phyloP scores from a whole-genome alignment of 2,888 invertebrate species.

The Mimachlamys varia region DNA sequence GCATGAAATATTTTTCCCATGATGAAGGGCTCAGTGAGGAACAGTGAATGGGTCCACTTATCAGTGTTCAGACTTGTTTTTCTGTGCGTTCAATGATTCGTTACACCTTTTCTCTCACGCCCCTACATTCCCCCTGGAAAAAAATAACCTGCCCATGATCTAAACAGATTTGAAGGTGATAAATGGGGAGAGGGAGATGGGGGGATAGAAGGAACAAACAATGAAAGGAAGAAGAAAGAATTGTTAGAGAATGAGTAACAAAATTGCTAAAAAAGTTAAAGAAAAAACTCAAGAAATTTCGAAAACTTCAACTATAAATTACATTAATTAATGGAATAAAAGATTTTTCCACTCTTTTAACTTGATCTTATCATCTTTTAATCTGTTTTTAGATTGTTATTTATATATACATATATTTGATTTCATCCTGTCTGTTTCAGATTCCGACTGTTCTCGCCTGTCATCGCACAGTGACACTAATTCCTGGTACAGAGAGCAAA shows the following conservation, averaged over 20 bases:
- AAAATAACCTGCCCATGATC: too few relatives aligned
- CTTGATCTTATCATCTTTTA: neutral
- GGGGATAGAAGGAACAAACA: too few relatives aligned
- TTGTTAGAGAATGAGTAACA: too few relatives aligned
- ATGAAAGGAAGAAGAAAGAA: too few relatives aligned
- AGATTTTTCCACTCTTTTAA: neutral
- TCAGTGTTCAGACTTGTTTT: neutral
- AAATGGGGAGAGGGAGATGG: too few relatives aligned
- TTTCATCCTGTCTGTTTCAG: neutral
- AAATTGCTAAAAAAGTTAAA: too few relatives aligned
- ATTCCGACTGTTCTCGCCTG: neutral
- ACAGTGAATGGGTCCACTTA: neutral
- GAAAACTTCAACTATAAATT: too few relatives aligned
- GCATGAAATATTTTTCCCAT: neutral
- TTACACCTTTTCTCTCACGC: neutral
- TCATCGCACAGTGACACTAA: constrained; percentile 7
- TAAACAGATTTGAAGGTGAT: too few relatives aligned
- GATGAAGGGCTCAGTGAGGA: neutral
- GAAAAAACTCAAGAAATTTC: too few relatives aligned
- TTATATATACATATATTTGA: too few relatives aligned
- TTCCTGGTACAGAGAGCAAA: neutral
- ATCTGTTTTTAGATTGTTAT: neutral
- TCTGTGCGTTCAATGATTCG: neutral
- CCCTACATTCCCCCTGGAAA: neutral
- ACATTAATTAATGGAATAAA: too few relatives aligned